Conservation (phyloP, 2,797 vertebrate genomes). For the Megalops cyprinoides region DNA sequence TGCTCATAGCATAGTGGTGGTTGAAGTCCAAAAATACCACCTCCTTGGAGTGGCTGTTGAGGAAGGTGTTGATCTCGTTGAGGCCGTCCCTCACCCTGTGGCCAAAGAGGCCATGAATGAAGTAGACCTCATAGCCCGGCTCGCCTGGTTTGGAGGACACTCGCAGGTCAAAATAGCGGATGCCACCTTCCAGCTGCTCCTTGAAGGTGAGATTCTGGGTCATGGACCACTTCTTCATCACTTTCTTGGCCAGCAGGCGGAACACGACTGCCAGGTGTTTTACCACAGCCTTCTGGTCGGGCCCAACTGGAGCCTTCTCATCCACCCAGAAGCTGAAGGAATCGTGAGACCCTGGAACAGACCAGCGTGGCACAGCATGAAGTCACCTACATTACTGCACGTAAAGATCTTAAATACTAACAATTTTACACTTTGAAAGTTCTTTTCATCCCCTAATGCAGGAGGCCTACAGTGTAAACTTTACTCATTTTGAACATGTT, state of each 20-base stretch:
- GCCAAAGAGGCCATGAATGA: slow-evolving; percentile 95
- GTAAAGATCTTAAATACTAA: neutral
- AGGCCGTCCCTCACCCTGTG: slow-evolving; percentile 91
- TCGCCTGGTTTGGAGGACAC: slow-evolving; percentile 94
- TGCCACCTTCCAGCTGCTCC: slow-evolving; percentile 92
- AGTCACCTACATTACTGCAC: neutral
- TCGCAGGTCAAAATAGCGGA: slow-evolving; percentile 95
- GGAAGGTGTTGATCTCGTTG: slow-evolving; percentile 85
- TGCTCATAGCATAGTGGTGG: slow-evolving; percentile 94
- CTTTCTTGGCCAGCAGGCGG: slow-evolving; percentile 87
- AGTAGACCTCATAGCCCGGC: slow-evolving; percentile 85
- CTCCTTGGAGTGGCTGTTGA: slow-evolving; percentile 83
- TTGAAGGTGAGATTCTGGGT: slow-evolving; percentile 94
- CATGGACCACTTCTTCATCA: slow-evolving; percentile 99
- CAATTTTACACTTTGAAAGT: neutral
- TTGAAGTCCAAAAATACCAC: slow-evolving; percentile 95
- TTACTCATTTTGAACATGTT: no score
- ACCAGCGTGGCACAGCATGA: neutral
- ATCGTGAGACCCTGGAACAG: slow-evolving; percentile 87
- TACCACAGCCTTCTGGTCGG: slow-evolving; percentile 89
- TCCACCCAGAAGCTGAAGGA: slow-evolving; percentile 99
- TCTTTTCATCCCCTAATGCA: neutral
- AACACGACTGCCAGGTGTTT: slow-evolving; percentile 88
- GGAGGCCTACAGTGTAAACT: neutral
- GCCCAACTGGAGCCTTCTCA: slow-evolving; percentile 90